Conservation (phyloP, 2,797 vertebrate genomes). For the Furcifer pardalis region DNA sequence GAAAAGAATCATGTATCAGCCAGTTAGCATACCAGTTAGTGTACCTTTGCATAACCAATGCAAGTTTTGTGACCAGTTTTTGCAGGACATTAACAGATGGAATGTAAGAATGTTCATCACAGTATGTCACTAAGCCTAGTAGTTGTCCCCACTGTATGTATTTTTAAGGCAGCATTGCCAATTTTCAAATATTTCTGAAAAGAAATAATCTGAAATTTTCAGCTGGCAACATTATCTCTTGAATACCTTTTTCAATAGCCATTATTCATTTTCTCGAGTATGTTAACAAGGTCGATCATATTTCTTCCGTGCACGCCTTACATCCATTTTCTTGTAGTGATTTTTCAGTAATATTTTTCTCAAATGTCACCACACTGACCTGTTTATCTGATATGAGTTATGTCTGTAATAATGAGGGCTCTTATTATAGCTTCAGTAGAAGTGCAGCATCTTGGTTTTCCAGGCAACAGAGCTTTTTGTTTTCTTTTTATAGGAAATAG, state of each 20-base stretch:
- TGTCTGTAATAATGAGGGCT: conserved; percentile 55
- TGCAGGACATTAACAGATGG: not conserved
- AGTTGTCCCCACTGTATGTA: not conserved
- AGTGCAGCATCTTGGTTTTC: conserved; percentile 16
- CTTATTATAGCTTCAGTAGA: conserved; percentile 61
- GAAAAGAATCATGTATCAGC: not conserved
- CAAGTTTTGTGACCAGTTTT: not conserved
- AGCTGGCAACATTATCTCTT: conserved; percentile 55
- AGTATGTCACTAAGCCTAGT: not conserved
- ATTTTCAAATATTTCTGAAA: conserved; percentile 49
- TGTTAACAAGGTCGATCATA: conserved; percentile 60
- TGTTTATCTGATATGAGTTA: conserved; percentile 69
- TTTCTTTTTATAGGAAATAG: conserved; percentile 8
- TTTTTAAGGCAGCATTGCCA: not conserved
- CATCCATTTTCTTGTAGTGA: conserved; percentile 61
- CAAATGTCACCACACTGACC: conserved; percentile 60
- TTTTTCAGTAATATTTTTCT: conserved; percentile 62
- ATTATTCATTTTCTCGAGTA: conserved; percentile 63
- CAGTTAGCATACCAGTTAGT: no score
- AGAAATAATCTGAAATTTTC: conserved; percentile 67
- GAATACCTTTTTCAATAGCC: conserved; percentile 55
- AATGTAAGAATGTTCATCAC: not conserved
- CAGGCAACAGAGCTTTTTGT: conserved; percentile 23
- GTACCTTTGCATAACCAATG: not conserved
- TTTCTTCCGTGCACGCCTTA: conserved; percentile 69